Conservation (phyloP, 2,797 vertebrate species). For the Rallus crepitans region DNA sequence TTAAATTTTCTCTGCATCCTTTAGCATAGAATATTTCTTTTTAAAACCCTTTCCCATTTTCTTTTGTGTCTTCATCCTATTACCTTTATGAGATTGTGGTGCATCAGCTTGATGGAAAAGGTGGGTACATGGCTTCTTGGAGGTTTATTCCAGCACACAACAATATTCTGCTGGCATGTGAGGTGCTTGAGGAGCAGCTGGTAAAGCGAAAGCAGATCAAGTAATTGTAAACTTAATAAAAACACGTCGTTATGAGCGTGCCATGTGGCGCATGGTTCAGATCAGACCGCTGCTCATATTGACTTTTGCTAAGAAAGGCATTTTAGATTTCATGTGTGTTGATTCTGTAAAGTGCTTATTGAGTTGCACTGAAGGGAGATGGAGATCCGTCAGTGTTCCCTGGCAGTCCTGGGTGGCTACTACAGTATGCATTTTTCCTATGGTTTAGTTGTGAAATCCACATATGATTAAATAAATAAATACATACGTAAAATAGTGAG, state of each 20-base stretch:
- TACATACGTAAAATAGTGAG: background rate
- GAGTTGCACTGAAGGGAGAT: background rate
- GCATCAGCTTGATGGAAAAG: constrained; percentile 54
- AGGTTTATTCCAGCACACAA: constrained; percentile 3
- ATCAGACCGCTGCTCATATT: background rate
- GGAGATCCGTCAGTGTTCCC: background rate
- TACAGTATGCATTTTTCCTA: background rate
- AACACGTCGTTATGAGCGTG: background rate
- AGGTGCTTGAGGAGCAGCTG: constrained; percentile 35
- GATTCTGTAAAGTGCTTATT: background rate
- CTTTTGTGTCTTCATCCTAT: constrained; percentile 55
- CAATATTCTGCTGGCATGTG: background rate
- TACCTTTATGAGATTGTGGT: constrained; percentile 27
- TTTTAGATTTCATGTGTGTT: background rate
- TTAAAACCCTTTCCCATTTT: background rate
- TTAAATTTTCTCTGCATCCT: constrained; percentile 35
- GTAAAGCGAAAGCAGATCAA: background rate
- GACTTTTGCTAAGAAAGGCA: background rate
- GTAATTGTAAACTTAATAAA: background rate
- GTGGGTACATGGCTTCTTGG: background rate
- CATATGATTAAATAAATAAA: background rate
- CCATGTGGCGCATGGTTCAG: background rate
- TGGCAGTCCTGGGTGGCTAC: background rate
- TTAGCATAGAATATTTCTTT: constrained; percentile 13
- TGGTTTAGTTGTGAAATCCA: background rate